These are phyloP conservation scores for Acanthornis magna DNA, from an alignment of 2,797 vertebrate species.

Conservation along the genomic window DNA sequence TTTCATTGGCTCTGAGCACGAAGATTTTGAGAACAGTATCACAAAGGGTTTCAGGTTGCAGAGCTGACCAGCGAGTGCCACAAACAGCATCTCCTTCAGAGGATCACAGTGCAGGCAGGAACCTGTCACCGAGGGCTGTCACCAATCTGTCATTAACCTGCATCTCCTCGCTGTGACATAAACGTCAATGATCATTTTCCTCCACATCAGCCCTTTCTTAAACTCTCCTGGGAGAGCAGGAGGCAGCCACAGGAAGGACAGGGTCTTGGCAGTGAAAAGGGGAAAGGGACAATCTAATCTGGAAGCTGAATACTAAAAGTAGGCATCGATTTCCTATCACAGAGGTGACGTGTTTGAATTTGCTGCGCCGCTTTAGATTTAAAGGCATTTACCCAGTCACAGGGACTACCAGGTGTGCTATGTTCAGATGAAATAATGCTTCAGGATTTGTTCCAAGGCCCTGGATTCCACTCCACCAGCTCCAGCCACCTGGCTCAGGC, in stretches of 20 bases:
- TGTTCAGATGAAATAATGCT: neutral
- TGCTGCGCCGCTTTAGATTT: neutral
- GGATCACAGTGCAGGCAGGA: neutral
- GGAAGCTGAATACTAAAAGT: neutral
- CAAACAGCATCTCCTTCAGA: neutral
- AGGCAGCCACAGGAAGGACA: neutral
- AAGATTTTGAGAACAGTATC: neutral
- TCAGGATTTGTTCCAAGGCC: neutral
- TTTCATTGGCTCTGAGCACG: slow-evolving; percentile 4
- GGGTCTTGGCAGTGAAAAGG: neutral
- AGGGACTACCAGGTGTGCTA: neutral
- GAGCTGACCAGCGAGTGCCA: neutral
- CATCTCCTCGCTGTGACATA: neutral
- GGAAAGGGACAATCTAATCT: neutral
- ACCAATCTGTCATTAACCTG: neutral
- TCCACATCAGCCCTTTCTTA: neutral
- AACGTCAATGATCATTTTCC: neutral
- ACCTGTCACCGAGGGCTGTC: neutral
- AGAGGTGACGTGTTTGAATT: neutral
- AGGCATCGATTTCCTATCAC: neutral
- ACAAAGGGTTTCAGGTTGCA: neutral
- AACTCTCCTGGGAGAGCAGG: neutral
- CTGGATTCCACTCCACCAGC: neutral
- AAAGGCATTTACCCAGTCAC: neutral
- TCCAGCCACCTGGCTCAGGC: neutral